Evolutionary conservation across 2,113 vertebrate species (phyloP).

Genomic region (Amblyornis subalaris): DNA sequence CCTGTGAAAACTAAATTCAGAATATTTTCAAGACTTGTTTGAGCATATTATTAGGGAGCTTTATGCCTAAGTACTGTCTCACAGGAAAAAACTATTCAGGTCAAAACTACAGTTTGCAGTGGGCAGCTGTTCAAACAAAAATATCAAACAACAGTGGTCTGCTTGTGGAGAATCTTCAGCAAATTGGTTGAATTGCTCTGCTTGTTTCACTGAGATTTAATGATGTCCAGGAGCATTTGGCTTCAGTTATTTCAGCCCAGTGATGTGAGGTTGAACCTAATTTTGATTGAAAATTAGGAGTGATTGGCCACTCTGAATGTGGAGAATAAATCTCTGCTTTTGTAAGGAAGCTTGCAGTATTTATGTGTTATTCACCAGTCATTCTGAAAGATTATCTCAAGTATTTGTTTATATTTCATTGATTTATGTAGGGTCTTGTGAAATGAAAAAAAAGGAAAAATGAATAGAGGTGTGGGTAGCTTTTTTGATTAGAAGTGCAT

Average conservation of each 20-base stretch:
- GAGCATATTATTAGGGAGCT: not conserved
- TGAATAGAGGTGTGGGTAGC: not conserved
- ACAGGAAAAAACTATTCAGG: rapidly evolving
- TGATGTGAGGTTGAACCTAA: not conserved
- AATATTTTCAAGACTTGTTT: not conserved
- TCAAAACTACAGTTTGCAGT: not conserved
- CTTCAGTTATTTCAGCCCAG: not conserved
- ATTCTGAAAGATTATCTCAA: not conserved
- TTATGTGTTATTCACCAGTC: not conserved
- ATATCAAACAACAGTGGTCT: not conserved
- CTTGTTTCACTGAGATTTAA: not conserved
- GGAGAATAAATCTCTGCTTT: not conserved
- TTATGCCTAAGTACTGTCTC: not conserved
- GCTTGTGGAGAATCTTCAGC: not conserved
- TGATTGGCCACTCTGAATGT: not conserved
- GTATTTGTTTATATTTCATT: not conserved
- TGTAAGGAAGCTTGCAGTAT: not conserved
- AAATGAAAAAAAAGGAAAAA: not conserved
- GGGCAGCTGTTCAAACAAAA: not conserved
- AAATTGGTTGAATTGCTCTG: not conserved
- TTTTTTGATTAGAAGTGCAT: not conserved
- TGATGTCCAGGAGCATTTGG: not conserved
- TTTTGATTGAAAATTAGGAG: not conserved
- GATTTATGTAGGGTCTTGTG: not conserved
- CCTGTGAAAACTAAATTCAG: not conserved